Evolutionary conservation across 2,113 vertebrate genomes (phyloP).

Genomic region (Vireo altiloquus): DNA sequence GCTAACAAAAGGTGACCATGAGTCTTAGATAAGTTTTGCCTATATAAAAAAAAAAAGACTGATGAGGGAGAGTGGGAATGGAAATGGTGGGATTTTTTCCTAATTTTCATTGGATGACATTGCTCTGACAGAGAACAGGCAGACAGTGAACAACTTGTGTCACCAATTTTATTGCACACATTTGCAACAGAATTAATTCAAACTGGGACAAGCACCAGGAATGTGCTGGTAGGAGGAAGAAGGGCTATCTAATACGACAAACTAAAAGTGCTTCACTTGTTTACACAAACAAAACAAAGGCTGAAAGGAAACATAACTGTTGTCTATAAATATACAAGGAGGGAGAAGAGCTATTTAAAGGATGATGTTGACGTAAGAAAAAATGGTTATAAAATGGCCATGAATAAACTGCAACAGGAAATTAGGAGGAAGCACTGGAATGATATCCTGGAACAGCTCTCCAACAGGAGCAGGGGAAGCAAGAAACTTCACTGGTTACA

Average conservation of each 20-base stretch:
- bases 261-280: neutral
- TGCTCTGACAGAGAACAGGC: neutral
- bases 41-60: neutral
- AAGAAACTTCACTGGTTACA: neutral
- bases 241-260: neutral
- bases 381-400: neutral
- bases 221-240: neutral
- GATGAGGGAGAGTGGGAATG: neutral
- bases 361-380: neutral
- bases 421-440: neutral
- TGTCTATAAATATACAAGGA: neutral
- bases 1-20: neutral
- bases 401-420: conserved; percentile 32
- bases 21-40: neutral
- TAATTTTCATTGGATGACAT: neutral
- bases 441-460: neutral
- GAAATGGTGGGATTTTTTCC: neutral
- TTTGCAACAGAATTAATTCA: neutral
- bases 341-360: conserved; percentile 11
- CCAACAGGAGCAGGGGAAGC: neutral
- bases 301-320: neutral
- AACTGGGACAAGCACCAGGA: neutral
- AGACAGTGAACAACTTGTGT: neutral
- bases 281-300: conserved; percentile 1
- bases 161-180: neutral